Evolutionary conservation across 2,113 vertebrate genomes (phyloP).

Genomic region (Gymnogyps californianus): DNA sequence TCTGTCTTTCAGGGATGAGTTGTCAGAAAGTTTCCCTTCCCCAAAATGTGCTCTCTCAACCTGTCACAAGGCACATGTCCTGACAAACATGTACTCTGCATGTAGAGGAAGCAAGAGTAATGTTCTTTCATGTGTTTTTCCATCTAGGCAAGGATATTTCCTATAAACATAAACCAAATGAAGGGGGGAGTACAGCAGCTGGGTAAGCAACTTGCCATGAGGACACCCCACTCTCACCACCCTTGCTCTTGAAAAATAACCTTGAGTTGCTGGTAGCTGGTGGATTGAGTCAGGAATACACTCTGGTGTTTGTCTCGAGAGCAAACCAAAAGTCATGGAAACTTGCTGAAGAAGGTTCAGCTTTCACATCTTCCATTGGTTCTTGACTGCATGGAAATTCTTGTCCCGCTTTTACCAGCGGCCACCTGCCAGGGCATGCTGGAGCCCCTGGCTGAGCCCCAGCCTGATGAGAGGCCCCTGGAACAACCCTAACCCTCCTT

Average conservation of each 20-base stretch:
- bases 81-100: background rate
- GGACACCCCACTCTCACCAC: background rate
- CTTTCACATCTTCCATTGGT: background rate
- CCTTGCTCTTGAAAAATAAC: background rate
- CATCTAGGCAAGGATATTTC: background rate
- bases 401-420: fast-evolving
- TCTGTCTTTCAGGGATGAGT: slow-evolving; percentile 3
- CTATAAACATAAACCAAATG: background rate
- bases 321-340: background rate
- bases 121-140: background rate
- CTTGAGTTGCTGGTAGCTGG: background rate
- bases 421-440: fast-evolving
- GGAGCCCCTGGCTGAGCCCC: background rate
- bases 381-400: background rate
- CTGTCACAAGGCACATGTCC: slow-evolving; percentile 9
- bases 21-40: slow-evolving; percentile 48
- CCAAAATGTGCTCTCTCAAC: slow-evolving; percentile 9
- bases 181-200: background rate
- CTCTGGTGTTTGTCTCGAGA: background rate
- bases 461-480: fast-evolving
- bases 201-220: background rate
- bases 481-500: background rate
- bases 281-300: background rate
- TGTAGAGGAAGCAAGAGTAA: background rate
- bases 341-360: background rate